Base-by-base conservation (phyloP, 2,113 vertebrate species). In the Planiliza haematocheilus region DNA sequence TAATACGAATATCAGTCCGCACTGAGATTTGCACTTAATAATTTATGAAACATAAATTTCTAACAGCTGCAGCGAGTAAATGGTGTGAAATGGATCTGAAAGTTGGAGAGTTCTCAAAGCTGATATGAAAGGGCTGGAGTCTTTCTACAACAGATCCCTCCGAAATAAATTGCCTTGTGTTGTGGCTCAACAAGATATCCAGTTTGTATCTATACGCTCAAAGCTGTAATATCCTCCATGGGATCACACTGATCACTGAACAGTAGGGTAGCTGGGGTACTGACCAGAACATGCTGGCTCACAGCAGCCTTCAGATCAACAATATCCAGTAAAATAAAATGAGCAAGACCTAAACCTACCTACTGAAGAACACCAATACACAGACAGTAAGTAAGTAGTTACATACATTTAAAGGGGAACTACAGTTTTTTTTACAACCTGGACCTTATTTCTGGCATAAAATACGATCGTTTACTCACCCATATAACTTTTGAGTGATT, bases 151-250 rank as follows among this genome's bases (percentile, higher is more conserved):
- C 57, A 36, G 65, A 75, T 71, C 70, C 13, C 41, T 1, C 0
- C 41, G 43, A 79, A 73, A 77, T 13, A 0, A 30, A 68, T 70
- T 42, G 48, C 42, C 51, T 20, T 69, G 71, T 82, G 39, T 73
- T 79, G 58, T 66, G 79, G 68, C 68, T 86, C 48, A 79, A 63
- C 52, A 48, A 48, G 36, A 52, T 68, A 68, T 79, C 60, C 62
- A 52, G 53, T 50, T 52, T 62, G 55, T 50, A 75, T 57, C 74
- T 76, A 24, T n/a, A 6, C 0, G 16, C 76, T 65, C 14, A 79
- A 68, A 74, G 50, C 83, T 51, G 24, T 65, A 30, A 51, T 51
- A 77, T 84, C 63, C 82, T 64, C 9, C 18, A 34, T 21, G 69
- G 77, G 55, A 77, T 77, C 48, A 18, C 41, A 61, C 17, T 62